phyloP scores from a whole-genome alignment of 2,888 invertebrate genomes.

The Torymus aiolomorphi region DNA sequence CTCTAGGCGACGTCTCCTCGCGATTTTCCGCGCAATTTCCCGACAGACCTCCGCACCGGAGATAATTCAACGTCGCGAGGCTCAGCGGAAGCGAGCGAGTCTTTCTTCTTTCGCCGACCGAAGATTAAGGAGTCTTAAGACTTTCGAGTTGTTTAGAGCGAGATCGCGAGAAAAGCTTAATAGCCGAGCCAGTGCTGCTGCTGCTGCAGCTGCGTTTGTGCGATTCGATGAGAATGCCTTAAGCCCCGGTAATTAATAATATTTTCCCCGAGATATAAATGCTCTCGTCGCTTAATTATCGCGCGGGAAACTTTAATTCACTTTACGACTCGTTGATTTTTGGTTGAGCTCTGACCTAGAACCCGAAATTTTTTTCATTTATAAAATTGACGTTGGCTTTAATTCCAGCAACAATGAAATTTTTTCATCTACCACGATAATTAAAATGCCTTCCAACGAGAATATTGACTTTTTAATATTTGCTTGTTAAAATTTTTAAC shows the following conservation, averaged over 20 bases:
- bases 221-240: constrained; percentile 3
- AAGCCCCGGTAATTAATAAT: not conserved
- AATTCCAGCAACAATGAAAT: no score
- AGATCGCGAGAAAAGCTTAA: constrained; percentile 7
- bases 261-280: not conserved
- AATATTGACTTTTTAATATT: no score
- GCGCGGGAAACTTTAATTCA: not conserved
- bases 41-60: constrained; percentile 58
- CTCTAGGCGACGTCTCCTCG: not conserved
- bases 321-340: not conserved
- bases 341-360: not conserved
- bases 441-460: no score
- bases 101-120: constrained; percentile 31
- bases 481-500: no score
- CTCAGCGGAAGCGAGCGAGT: not conserved
- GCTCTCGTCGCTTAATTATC: not conserved
- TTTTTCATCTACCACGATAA: no score
- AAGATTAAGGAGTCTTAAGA: constrained; percentile 53
- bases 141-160: constrained; percentile 42
- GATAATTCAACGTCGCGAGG: constrained; percentile 64
- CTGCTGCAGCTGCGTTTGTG: not conserved
- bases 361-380: no score
- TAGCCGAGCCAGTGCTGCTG: not conserved
- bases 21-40: constrained; percentile 63
- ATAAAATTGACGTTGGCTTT: no score